A percentile compares a stretch with the other conserved stretches of the same genome.
phyloP scores from a whole-genome alignment of 2,888 invertebrate species.

The Brenthis hecate region DNA sequence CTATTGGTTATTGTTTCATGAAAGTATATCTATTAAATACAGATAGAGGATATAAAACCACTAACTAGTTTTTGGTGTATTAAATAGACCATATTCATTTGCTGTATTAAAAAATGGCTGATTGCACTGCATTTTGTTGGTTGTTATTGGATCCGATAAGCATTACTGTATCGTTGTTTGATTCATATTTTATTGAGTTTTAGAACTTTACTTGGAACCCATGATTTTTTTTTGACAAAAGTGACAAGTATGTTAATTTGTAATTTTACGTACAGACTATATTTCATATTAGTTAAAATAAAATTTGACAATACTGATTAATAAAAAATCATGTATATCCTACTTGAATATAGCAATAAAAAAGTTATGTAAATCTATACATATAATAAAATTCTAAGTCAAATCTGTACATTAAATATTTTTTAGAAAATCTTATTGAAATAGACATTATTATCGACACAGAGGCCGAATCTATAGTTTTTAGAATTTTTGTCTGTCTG shows the following conservation, averaged over 20 bases:
- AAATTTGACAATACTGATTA: too few relatives aligned
- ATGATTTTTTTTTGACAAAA: constrained; percentile 13
- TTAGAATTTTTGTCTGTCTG: too few relatives aligned
- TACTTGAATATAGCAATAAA: background rate
- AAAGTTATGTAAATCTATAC: background rate
- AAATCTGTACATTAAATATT: too few relatives aligned
- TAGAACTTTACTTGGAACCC: background rate
- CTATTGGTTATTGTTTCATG: too few relatives aligned
- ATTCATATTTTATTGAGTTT: background rate
- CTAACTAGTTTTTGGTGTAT: constrained; percentile 15
- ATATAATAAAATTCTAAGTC: too few relatives aligned
- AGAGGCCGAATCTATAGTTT: too few relatives aligned
- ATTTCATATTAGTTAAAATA: too few relatives aligned
- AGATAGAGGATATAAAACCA: background rate
- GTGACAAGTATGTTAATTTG: background rate
- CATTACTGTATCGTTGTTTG: constrained; percentile 5
- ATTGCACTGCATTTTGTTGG: constrained; percentile 57
- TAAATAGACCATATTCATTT: constrained; percentile 17
- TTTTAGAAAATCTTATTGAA: too few relatives aligned
- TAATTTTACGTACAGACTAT: too few relatives aligned
- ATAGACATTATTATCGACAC: too few relatives aligned
- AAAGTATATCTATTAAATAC: too few relatives aligned
- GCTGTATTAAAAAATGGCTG: constrained; percentile 40
- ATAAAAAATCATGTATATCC: too few relatives aligned
- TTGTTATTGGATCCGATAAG: background rate